Base-by-base conservation (phyloP, 1,140 invertebrate genomes). In the Trichoplusia ni region DNA sequence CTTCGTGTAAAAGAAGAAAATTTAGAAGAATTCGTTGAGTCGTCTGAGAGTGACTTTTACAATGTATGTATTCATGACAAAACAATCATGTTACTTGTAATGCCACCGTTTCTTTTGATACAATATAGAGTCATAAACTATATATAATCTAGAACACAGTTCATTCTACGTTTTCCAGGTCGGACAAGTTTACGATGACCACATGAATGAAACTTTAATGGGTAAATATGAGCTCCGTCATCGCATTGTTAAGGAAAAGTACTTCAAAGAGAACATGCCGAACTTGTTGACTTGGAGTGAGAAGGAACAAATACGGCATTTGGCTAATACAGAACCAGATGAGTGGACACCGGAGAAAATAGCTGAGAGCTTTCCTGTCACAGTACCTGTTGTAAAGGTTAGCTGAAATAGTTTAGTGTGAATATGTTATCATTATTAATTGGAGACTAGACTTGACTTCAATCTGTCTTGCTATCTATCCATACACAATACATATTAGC, bases 271-370 rank as follows among this genome's bases (percentile, higher is more conserved):
- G 66, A 91, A 92, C 59, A 90, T 94, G 59, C 93, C 94, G 0
- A 95, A 94, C 75, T 92, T 98, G n/a, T 75, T 98, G 54, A 96
- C 96, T 0, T 97, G 94, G 91, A 92, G 93, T 66, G 96, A 97
- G 79, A 97, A 96, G 79, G 93, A 97, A 85, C 94, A 97, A 85
- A 97, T 98, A 42, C 89, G 93, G 42, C 92, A 93, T 67, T 89
- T 98, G 1, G 92, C 95, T 75, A 67, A 88, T 14, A 89, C 90
- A 9, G 90, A 96, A 86, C 93, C 95, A 7, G 86, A 94, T 25
- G 93, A 94, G 74, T 98, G 96, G 96, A 94, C 92, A 2, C 74
- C 93, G 2, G 93, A 96, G 61, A 93, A 80, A 64, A 87, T 98
- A 13, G 92, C 95, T 4, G 93, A 96, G 77, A 94, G 95, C 80